These are phyloP conservation scores for Tricholauxania praeusta DNA, from an alignment of 2,888 invertebrate species.

Conservation along the genomic window DNA sequence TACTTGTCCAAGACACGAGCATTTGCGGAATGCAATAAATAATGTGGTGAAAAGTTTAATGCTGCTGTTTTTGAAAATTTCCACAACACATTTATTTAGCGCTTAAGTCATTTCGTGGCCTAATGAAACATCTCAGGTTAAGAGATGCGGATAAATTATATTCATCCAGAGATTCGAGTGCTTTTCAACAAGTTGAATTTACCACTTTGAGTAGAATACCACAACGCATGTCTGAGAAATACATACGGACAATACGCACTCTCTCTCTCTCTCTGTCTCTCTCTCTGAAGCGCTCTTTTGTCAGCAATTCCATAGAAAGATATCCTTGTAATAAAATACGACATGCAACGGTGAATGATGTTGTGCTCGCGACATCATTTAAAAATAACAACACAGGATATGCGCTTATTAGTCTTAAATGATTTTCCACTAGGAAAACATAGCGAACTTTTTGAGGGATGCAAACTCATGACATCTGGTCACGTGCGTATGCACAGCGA, in stretches of 20 bases:
- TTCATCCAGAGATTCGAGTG: neutral
- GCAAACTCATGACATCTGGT: neutral
- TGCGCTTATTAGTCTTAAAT: conserved; percentile 22
- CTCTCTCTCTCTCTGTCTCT: neutral
- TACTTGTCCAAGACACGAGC: neutral
- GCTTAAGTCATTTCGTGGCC: neutral
- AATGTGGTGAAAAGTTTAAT: conserved; percentile 7
- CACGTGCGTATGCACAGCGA: neutral
- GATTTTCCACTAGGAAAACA: conserved; percentile 15
- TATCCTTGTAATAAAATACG: neutral
- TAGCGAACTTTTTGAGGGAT: neutral
- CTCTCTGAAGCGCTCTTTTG: neutral
- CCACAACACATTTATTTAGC: neutral
- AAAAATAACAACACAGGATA: conserved; percentile 24
- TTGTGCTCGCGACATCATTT: neutral
- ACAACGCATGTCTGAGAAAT: too few relatives aligned
- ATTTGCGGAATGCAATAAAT: neutral
- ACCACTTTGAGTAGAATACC: neutral
- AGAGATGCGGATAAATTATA: neutral
- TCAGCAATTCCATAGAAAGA: neutral
- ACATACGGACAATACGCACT: neutral
- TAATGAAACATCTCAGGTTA: neutral
- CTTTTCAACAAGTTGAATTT: conserved; percentile 3
- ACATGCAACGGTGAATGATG: neutral
- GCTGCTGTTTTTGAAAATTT: neutral